Evolutionary conservation across 64 coral and sea anemone species (phyloP).

Genomic region (Montipora efflorescens): DNA sequence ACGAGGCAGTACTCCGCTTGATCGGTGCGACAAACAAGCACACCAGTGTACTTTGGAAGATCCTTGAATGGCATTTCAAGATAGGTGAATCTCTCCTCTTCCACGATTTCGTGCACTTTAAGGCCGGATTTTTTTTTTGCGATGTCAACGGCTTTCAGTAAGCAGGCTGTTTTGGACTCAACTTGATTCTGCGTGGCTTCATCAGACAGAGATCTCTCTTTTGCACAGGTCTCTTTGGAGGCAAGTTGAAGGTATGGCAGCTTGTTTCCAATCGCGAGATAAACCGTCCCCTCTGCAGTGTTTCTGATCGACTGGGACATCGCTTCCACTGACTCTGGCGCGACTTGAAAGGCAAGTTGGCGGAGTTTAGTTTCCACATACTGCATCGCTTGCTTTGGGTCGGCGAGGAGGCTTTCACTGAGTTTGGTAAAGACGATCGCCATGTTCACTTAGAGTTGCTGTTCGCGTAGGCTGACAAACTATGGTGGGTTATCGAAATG

Average conservation of each 20-base stretch:
- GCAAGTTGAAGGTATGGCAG: slow-evolving; percentile 36
- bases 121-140: background rate
- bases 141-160: background rate
- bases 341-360: slow-evolving; percentile 11
- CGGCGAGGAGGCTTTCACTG: background rate
- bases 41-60: slow-evolving; percentile 30
- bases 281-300: slow-evolving; percentile 4
- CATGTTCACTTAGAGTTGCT: background rate
- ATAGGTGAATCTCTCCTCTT: slow-evolving; percentile 22
- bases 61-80: slow-evolving; percentile 26
- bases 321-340: background rate
- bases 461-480: too few relatives aligned
- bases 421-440: slow-evolving; percentile 17
- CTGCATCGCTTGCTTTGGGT: slow-evolving; percentile 7
- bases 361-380: background rate
- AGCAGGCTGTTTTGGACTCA: slow-evolving; percentile 13
- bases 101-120: slow-evolving; percentile 13
- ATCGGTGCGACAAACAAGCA: slow-evolving; percentile 16
- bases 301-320: slow-evolving; percentile 8
- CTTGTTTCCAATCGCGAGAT: slow-evolving; percentile 21
- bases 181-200: background rate
- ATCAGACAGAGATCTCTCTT: background rate
- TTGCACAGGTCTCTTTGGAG: slow-evolving; percentile 32
- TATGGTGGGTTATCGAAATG: too few relatives aligned
- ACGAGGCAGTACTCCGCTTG: slow-evolving; percentile 38